Evolutionary conservation across 2,113 vertebrate genomes (phyloP), one percentile per base, ranked within the genome.

Genomic region (Poeciliopsis occidentalis): DNA sequence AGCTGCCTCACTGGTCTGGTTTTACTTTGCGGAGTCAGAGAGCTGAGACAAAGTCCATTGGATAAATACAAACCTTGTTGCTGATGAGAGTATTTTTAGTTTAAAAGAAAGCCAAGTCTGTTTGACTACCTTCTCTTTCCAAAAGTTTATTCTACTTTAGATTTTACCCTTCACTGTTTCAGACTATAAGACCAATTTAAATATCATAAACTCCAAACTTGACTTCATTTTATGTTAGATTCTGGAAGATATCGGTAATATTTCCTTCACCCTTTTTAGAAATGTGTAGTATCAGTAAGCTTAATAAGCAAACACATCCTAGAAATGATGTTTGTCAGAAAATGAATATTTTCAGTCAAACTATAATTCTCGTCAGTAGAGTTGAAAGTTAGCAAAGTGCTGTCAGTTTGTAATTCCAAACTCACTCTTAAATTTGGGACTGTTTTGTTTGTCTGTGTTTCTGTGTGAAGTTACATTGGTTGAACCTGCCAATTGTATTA

Each of bases 1-100:
- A 29, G 75, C 75, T 60, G 74, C 65, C 51, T 67, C 47, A 34
- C 67, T 73, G 78, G 24, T 24, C 78, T 71, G 75, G 37, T 84
- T 84, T 54, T 57, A 57, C 24, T 57, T 87, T 78, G 12, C 51
- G 17, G 70, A 34, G 32, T 34, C 32, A 8, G 32, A 62, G 69
- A 62, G 26, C 37, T 44, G 31, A 17, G 8, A 26, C 37, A 65
- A 29, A 71, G 67, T 76, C 73, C 17, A 22, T 24, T 84, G 63
- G 74, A 73, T 69, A 70, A 6, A 34, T 12, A 41, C 6, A 64
- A n/a, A 67, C 6, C 63, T 10, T 27, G 19, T 39, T 44, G 51
- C 51, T 60, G 44, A 37, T 82, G 12, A 24, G 54, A 34, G 79
- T 62, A 82, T 79, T 69, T 67, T 63, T 64, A 60, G 34, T 63